Evolutionary conservation across 2,888 invertebrate genomes (phyloP), one percentile per base, ranked within the genome.

Genomic region (Drosophila phalerata): DNA sequence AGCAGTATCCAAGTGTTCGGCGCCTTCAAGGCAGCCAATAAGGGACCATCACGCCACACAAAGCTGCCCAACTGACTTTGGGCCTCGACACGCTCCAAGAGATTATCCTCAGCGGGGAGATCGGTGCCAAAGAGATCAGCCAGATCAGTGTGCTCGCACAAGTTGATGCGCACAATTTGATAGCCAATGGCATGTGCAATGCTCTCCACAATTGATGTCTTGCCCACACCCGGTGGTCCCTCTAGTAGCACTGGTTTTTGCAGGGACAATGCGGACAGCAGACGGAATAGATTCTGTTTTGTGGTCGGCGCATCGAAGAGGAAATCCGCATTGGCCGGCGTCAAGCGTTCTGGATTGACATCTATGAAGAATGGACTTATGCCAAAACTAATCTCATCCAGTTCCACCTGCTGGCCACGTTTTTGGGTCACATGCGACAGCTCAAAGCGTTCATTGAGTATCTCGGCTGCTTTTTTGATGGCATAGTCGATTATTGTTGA

Each of bases 141-240:
- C 57, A 99, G 95, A 92, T 99, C 99, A 95, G 99, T 99, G 93
- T 99, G 99, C 90, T 99, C 99, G 53, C 99, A 99, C 51, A 99
- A 94, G 94, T 99, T 99, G 67, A 99, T 98, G 48, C 99, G 94
- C 13, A 98, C 95, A 34, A 99, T 95, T 88, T 95, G 94, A 91
- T 98, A 95, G 1, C 97, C 97, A 2, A 98, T 95, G 9, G 95
- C 95, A 89, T 95, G 96, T 0, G 99, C 98, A 42, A 99, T 93
- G 28, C 98, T 98, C 58, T 96, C 95, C 2, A 99, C 97, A 61
- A 99, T 94, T 80, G 98, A 98, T 0, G 99, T 99, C 93, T 99
- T 99, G 3, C 99, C 99, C 19, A 99, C 99, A 2, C 99, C 99
- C 3, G 99, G 99, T 84, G 98, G 97, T 2, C 98, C 99, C 93